Conservation (phyloP, 2,113 vertebrate species). For the Dromaius novaehollandiae region DNA sequence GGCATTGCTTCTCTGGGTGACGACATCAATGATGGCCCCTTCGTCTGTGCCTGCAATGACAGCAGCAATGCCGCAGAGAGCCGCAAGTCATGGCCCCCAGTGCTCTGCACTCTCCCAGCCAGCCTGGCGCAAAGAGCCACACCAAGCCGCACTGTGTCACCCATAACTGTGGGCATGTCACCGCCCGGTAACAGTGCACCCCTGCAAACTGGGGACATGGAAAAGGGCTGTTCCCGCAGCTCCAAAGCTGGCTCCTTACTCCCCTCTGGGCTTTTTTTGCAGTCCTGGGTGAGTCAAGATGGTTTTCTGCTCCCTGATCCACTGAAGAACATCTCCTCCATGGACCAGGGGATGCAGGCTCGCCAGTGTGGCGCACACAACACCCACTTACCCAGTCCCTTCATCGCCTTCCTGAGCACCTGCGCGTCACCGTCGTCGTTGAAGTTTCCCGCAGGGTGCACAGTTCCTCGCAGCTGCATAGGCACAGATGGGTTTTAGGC, state of each 20-base stretch:
- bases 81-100: neutral
- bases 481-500: neutral
- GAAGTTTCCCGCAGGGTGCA: conserved; percentile 74
- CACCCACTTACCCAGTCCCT: conserved; percentile 86
- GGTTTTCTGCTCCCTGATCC: neutral
- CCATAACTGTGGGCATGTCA: fast-evolving
- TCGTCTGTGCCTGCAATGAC: conserved; percentile 88
- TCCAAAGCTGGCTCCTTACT: neutral
- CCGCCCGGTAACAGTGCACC: neutral
- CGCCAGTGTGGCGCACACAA: no score
- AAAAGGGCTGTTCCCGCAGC: neutral
- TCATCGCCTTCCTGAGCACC: conserved; percentile 95
- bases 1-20: conserved; percentile 86
- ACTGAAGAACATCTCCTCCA: neutral
- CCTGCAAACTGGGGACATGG: fast-evolving
- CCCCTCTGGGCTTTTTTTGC: fast-evolving
- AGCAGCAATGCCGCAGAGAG: neutral
- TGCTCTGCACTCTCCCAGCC: neutral
- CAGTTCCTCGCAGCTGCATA: conserved; percentile 84
- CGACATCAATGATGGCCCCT: conserved; percentile 88
- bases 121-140: neutral
- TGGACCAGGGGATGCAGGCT: neutral
- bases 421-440: conserved; percentile 88
- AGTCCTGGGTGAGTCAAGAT: fast-evolving
- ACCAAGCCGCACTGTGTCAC: neutral